Evolutionary conservation across 2,888 invertebrate species (phyloP), one percentile per base, ranked within the genome.

Genomic region (Periphyllus acericola): DNA sequence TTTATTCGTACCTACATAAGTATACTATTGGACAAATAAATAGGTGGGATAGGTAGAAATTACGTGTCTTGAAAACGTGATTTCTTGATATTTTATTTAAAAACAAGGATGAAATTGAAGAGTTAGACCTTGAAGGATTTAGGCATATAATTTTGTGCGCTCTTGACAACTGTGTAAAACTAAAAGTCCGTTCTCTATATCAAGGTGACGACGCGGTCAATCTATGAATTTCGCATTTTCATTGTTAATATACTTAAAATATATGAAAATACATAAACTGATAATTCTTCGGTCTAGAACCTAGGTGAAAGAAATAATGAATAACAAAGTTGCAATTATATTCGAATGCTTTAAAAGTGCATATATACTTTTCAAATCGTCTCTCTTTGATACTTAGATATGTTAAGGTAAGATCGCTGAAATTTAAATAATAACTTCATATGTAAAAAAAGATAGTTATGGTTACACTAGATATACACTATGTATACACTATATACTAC

Each of bases 31-130:
- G 5, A 25, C 6, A 46, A 25, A 60, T 6, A 25, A 60, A 25
- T 21, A 25, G 32, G 83, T 25, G 75, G 83, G 75, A 84, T 29
- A n/a, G n/a, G n/a, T n/a, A 66, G 32, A 46, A 71, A 76, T 83
- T 75, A 84, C 66, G 75, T 84, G 83, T 66, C 40, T 46, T 32
- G 75, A 85, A 85, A 85, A 46, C 84, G 84, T 85, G 76, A 85
- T 85, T 66, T 34, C 76, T 85, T 19, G 46, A 46, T 76, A 84
- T 84, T 84, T 84, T 32, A 78, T 68, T 85, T 34, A 9, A 78
- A 84, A 85, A 85, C 84, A 85, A 85, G 84, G 84, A 85, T 85
- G 84, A 85, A 85, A 78, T 68, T 68, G 76, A 84, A 84, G 84
- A 84, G 84, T 46, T 40, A 46, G 46, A 85, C 84, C 84, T 85